Evolutionary conservation across 2,113 vertebrate species (phyloP).

Genomic region (Chelonoidis abingdonii): DNA sequence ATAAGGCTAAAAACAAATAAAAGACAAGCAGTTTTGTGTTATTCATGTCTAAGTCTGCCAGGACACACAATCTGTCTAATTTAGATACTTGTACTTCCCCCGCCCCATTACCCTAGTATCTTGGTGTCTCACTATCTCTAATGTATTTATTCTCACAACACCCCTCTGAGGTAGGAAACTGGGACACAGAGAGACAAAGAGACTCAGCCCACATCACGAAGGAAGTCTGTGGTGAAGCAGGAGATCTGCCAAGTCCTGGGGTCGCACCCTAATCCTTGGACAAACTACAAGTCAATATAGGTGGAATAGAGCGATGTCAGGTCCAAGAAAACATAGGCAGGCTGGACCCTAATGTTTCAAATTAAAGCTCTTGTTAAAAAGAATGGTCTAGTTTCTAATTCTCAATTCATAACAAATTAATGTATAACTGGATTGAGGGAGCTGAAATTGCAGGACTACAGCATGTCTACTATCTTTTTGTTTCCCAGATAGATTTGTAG

Average conservation of each 20-base stretch:
- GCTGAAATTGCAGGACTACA: not conserved
- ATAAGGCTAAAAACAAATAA: not conserved
- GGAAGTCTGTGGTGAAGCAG: not conserved
- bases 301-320: not conserved
- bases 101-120: not conserved
- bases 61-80: not conserved
- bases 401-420: not conserved
- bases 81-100: not conserved
- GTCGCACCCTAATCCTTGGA: not conserved
- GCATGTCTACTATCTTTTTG: not conserved
- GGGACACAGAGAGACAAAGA: not conserved
- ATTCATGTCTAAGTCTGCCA: not conserved
- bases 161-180: not conserved
- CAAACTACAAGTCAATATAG: accelerated
- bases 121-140: not conserved
- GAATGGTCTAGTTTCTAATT: not conserved
- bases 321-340: not conserved
- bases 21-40: not conserved
- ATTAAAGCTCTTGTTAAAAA: not conserved
- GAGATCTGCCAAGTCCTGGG: too few species aligned
- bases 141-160: not conserved
- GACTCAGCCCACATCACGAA: not conserved
- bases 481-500: not conserved
- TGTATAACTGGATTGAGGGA: not conserved
- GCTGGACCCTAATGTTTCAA: not conserved